These are phyloP conservation scores for Nomada goodeniana DNA, from an alignment of 2,888 invertebrate genomes.

Conservation along the genomic window DNA sequence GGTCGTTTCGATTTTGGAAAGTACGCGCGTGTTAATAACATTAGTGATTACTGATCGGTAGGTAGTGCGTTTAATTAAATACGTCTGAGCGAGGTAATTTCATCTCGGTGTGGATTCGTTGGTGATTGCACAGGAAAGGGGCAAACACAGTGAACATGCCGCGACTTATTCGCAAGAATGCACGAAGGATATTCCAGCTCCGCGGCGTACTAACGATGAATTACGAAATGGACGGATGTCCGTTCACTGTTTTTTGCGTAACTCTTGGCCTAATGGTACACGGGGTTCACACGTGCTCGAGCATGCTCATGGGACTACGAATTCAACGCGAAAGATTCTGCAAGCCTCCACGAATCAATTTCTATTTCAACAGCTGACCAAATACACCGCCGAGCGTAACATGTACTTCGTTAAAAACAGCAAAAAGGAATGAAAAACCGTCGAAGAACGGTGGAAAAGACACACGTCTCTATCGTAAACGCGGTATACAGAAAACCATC, in stretches of 20 bases:
- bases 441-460: background rate
- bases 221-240: conserved; percentile 51
- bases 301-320: background rate
- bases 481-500: no score
- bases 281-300: conserved; percentile 34
- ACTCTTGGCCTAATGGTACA: background rate
- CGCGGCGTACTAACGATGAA: conserved; percentile 23
- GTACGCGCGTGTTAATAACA: background rate
- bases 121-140: background rate
- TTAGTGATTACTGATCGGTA: background rate
- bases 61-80: no score
- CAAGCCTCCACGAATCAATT: background rate
- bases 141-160: background rate
- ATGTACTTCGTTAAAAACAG: no score
- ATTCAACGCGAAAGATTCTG: background rate
- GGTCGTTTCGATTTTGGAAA: background rate
- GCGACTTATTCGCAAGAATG: conserved; percentile 8
- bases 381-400: background rate
- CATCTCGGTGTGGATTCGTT: background rate
- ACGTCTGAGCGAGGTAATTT: no score
- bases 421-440: background rate
- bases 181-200: conserved; percentile 40
- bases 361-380: background rate
- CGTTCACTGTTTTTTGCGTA: conserved; percentile 46
- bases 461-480: background rate